Conservation (phyloP, 2,888 invertebrate genomes). For the Ptilodon capucinus region DNA sequence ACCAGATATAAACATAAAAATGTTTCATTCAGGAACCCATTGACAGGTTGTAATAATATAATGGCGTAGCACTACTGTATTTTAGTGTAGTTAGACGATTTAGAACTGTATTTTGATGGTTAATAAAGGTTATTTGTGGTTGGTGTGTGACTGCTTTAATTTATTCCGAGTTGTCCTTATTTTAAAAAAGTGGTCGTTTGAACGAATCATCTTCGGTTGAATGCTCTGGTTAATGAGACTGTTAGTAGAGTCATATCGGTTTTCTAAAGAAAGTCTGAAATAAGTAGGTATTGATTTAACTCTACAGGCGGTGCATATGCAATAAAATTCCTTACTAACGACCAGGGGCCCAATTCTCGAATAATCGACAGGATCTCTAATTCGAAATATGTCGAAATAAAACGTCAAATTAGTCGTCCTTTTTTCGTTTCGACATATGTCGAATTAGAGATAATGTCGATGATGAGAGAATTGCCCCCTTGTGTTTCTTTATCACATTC, state of each 20-base stretch:
- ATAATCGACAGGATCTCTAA: too few relatives aligned
- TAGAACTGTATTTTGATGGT: constrained; percentile 4
- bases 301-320: too few relatives aligned
- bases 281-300: background rate
- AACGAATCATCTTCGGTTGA: constrained; percentile 12
- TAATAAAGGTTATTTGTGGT: constrained; percentile 8
- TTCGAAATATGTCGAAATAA: too few relatives aligned
- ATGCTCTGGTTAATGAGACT: constrained; percentile 10
- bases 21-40: constrained; percentile 19
- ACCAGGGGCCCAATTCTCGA: too few relatives aligned
- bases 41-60: constrained; percentile 32
- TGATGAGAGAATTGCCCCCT: too few relatives aligned
- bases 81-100: constrained; percentile 2
- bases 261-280: constrained; percentile 1
- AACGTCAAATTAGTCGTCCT: too few relatives aligned
- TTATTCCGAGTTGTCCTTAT: constrained; percentile 13
- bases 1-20: constrained; percentile 17
- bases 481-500: too few relatives aligned
- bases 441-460: too few relatives aligned
- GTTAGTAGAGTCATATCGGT: constrained; percentile 3
- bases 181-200: constrained; percentile 14
- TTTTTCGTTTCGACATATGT: too few relatives aligned
- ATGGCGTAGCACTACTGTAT: constrained; percentile 26
- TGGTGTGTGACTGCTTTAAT: constrained; percentile 4
- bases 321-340: too few relatives aligned